phyloP scores from a whole-genome alignment of 2,113 vertebrate genomes.

The Columbina picui region DNA sequence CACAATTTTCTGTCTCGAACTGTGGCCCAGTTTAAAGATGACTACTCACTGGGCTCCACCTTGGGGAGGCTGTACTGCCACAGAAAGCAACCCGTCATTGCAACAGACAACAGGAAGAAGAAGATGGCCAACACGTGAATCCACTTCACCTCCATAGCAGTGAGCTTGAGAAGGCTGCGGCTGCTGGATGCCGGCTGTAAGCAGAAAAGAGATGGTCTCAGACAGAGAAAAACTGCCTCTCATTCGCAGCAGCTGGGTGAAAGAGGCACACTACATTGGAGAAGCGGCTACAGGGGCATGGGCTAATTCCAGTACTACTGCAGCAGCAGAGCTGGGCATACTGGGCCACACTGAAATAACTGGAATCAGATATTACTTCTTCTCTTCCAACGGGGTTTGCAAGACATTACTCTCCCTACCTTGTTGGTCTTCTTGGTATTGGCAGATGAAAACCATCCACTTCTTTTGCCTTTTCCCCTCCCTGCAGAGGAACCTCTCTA shows the following conservation, averaged over 20 bases:
- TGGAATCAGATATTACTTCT: background rate
- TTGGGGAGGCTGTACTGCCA: conserved; percentile 87
- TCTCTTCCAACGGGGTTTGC: background rate
- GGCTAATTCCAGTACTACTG: background rate
- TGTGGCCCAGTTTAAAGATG: background rate
- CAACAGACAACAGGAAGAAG: conserved; percentile 81
- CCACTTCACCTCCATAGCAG: conserved; percentile 80
- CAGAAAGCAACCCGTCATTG: conserved; percentile 88
- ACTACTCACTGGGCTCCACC: conserved; percentile 69
- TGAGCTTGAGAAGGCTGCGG: conserved; percentile 54
- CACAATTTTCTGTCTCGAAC: background rate
- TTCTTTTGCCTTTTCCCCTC: background rate
- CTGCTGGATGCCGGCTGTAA: conserved; percentile 36
- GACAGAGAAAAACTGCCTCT: background rate
- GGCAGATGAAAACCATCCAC: background rate
- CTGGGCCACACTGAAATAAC: background rate
- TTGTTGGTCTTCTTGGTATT: background rate
- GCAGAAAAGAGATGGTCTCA: background rate
- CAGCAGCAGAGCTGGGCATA: background rate
- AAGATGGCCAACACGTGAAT: conserved; percentile 75
- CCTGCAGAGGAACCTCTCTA: background rate
- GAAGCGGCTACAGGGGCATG: background rate
- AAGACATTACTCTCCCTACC: rapidly evolving
- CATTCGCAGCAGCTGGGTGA: background rate
- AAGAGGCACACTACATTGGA: background rate